These are phyloP conservation scores for Arnoldichthys spilopterus DNA, from an alignment of 2,797 vertebrate genomes.

Conservation along the genomic window DNA sequence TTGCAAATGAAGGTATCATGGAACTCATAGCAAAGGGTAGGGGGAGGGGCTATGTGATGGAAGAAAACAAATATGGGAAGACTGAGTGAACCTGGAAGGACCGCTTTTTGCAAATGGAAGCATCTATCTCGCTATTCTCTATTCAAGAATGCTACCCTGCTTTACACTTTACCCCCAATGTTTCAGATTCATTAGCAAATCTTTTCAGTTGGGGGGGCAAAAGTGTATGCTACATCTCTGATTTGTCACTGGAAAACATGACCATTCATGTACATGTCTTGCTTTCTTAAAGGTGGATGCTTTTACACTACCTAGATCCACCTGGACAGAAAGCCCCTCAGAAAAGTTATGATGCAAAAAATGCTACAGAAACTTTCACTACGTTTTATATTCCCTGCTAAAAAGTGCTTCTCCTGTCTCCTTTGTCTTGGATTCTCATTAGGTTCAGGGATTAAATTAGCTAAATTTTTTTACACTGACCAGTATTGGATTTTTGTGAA, in stretches of 20 bases:
- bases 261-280: conserved; percentile 16
- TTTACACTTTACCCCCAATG: background rate
- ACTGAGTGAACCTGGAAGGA: conserved; percentile 7
- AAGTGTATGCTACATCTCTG: conserved; percentile 47
- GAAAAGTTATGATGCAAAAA: conserved; percentile 44
- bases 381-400: conserved; percentile 32
- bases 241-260: conserved; percentile 6
- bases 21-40: background rate
- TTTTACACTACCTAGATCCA: background rate
- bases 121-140: background rate
- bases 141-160: conserved; percentile 18
- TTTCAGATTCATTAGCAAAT: background rate
- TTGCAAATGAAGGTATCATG: conserved; percentile 11
- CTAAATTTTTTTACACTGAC: background rate
- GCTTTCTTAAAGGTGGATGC: conserved; percentile 25
- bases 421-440: conserved; percentile 26
- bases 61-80: conserved; percentile 6
- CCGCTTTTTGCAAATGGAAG: conserved; percentile 2
- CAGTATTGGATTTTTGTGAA: background rate
- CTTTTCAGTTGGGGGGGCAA: background rate
- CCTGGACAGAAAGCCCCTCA: background rate
- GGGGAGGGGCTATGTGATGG: background rate
- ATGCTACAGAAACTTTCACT: conserved; percentile 44
- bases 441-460: conserved; percentile 15
- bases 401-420: conserved; percentile 48